phyloP scores from a whole-genome alignment of 2,888 invertebrate genomes.

The Acrobasis suavella region DNA sequence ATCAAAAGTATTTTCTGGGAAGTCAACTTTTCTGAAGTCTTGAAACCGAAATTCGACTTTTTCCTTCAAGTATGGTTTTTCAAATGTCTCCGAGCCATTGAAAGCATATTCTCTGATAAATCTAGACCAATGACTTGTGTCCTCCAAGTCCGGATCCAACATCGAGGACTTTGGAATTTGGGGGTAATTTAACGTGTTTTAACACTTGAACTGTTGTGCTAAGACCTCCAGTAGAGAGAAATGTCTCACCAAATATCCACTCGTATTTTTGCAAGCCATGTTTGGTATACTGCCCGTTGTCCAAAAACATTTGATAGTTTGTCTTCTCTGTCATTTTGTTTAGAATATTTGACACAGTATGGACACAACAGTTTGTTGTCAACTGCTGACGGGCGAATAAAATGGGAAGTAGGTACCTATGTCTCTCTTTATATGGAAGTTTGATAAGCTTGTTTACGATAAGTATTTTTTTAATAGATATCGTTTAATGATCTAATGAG shows the following conservation, averaged over 20 bases:
- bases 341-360: too few species aligned
- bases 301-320: constrained; percentile 1
- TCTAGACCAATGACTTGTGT: constrained; percentile 23
- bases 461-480: not conserved
- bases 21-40: constrained; percentile 16
- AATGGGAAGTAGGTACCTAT: not conserved
- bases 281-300: constrained; percentile 23
- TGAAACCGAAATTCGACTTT: constrained; percentile 11
- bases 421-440: not conserved
- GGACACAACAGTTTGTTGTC: not conserved
- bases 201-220: constrained; percentile 2
- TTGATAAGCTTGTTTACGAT: not conserved
- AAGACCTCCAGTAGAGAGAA: constrained; percentile 8
- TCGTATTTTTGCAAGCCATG: constrained; percentile 26
- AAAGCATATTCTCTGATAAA: constrained; percentile 26
- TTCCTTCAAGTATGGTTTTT: constrained; percentile 1
- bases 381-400: not conserved
- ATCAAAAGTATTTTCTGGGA: constrained; percentile 24
- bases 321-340: not conserved
- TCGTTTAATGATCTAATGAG: not conserved
- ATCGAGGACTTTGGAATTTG: constrained; percentile 10
- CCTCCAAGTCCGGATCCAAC: constrained; percentile 23
- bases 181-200: not conserved
- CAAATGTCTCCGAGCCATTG: constrained; percentile 20
- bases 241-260: constrained; percentile 25